These are phyloP conservation scores for Cephus runcator DNA, from an alignment of 2,888 invertebrate genomes.

Conservation along the genomic window DNA sequence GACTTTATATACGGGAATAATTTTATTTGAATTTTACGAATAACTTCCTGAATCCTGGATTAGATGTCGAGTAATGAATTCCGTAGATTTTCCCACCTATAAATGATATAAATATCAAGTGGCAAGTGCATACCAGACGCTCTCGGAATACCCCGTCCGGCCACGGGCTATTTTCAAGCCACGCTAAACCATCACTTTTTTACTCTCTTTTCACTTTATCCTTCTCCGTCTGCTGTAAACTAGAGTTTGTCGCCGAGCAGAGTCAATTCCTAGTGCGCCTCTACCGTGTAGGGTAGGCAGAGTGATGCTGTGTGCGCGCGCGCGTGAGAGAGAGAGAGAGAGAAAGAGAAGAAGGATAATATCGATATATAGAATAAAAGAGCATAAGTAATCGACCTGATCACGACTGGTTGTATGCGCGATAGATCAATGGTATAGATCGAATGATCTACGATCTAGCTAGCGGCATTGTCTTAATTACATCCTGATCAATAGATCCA, in stretches of 20 bases:
- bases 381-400: conserved; percentile 10
- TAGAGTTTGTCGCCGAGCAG: neutral
- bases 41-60: neutral
- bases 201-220: conserved; percentile 6
- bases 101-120: conserved; percentile 51
- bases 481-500: conserved; percentile 26
- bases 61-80: neutral
- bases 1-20: neutral
- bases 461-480: conserved; percentile 31
- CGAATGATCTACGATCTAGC: conserved; percentile 11
- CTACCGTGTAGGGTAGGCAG: neutral
- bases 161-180: conserved; percentile 51
- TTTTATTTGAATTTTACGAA: neutral
- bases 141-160: conserved; percentile 49
- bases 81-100: conserved; percentile 8
- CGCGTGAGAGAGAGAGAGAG: conserved; percentile 11
- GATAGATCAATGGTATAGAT: neutral
- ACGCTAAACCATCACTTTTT: conserved; percentile 29
- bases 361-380: conserved; percentile 3
- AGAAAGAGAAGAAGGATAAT: conserved; percentile 8
- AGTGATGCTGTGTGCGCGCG: neutral
- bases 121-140: conserved; percentile 53
- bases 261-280: neutral
- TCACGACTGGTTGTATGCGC: conserved; percentile 4
- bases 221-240: conserved; percentile 20